phyloP scores from a whole-genome alignment of 1,140 invertebrate species.

The Aphelenchoides besseyi region DNA sequence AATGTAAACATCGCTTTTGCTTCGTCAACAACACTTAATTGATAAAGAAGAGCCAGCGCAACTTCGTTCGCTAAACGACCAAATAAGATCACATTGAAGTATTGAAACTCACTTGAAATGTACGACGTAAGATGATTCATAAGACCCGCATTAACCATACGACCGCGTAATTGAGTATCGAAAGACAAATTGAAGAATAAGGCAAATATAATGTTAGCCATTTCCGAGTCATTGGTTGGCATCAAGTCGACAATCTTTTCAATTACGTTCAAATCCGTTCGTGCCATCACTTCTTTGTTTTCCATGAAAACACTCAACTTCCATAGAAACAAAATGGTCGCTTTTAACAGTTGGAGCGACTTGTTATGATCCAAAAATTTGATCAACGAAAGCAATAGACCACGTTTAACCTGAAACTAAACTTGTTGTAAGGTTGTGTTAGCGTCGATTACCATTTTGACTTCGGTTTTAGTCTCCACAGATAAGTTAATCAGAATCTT shows the following conservation, averaged over 20 bases:
- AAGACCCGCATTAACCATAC: slow-evolving; percentile 83
- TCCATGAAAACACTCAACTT: slow-evolving; percentile 89
- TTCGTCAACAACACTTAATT: slow-evolving; percentile 89
- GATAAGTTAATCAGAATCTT: slow-evolving; percentile 89
- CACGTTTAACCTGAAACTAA: slow-evolving; percentile 72
- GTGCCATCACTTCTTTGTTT: slow-evolving; percentile 87
- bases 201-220: slow-evolving; percentile 81
- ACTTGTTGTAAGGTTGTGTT: no score
- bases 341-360: slow-evolving; percentile 76
- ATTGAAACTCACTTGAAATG: slow-evolving; percentile 71
- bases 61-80: slow-evolving; percentile 73
- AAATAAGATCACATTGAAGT: slow-evolving; percentile 9
- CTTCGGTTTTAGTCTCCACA: slow-evolving; percentile 84
- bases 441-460: slow-evolving; percentile 90
- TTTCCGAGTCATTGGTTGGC: slow-evolving; percentile 68
- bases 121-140: slow-evolving; percentile 83
- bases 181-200: slow-evolving; percentile 95
- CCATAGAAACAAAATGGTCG: slow-evolving; percentile 89
- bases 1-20: slow-evolving; percentile 90
- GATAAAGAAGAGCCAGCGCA: slow-evolving; percentile 84
- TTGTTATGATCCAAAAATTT: slow-evolving; percentile 81
- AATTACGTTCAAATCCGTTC: slow-evolving; percentile 62
- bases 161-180: slow-evolving; percentile 77
- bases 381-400: slow-evolving; percentile 81
- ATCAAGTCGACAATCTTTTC: slow-evolving; percentile 67